A percentile compares a stretch with the other conserved stretches of the same genome.
These are phyloP conservation scores for Ormyrus thymus DNA, from an alignment of 2,888 invertebrate genomes.

Conservation along the genomic window DNA sequence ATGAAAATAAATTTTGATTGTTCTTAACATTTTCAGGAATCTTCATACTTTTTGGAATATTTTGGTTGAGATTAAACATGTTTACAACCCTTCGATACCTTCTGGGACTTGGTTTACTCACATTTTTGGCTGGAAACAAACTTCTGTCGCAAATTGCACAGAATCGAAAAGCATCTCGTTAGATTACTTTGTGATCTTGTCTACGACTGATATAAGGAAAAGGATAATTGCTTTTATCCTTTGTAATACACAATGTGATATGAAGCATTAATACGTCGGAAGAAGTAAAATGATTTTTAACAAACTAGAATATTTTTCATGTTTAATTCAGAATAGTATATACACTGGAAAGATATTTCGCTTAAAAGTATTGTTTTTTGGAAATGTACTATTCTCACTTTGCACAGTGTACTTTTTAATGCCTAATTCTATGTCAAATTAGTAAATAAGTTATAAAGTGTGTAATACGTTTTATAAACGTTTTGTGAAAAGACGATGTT, in stretches of 20 bases:
- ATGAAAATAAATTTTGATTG: neutral
- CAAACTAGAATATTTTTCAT: too few species aligned
- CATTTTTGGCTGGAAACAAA: conserved; percentile 95
- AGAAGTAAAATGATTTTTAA: too few species aligned
- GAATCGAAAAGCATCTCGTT: conserved; percentile 69
- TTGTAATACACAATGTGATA: conserved; percentile 35
- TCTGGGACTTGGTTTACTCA: conserved; percentile 88
- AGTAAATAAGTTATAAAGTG: conserved; percentile 26
- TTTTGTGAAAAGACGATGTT: conserved; percentile 23
- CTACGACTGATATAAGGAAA: conserved; percentile 31
- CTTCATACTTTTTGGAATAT: conserved; percentile 89
- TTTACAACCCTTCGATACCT: conserved; percentile 95
- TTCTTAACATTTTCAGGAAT: conserved; percentile 79
- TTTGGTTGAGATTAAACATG: conserved; percentile 97
- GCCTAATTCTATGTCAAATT: conserved; percentile 25
- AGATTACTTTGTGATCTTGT: conserved; percentile 16
- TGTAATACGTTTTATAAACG: conserved; percentile 40
- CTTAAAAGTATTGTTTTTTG: conserved; percentile 10
- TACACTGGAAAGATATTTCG: too few species aligned
- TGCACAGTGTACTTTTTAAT: conserved; percentile 18
- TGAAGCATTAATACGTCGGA: conserved; percentile 5
- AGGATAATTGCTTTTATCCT: conserved; percentile 10
- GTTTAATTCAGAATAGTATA: too few species aligned
- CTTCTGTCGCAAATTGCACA: conserved; percentile 88
- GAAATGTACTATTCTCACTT: conserved; percentile 24